Percentiles rank a stretch among this genome's conserved stretches.
Conservation (phyloP, 2,888 invertebrate genomes). For the Desoria tigrina region DNA sequence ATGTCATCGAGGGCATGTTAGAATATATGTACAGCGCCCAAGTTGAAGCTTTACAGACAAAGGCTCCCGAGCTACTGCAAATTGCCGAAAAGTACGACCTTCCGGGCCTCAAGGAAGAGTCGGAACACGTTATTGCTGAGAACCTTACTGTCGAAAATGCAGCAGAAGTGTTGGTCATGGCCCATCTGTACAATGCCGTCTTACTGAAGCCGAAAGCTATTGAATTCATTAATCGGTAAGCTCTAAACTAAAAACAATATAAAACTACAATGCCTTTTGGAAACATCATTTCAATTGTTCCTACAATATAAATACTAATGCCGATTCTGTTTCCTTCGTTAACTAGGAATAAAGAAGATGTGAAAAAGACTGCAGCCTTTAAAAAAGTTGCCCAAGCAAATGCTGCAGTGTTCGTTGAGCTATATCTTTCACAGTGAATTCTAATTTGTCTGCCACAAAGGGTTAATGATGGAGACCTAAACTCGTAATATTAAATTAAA, state of each 20-base stretch:
- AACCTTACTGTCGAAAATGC: constrained; percentile 50
- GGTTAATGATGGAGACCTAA: too few species aligned
- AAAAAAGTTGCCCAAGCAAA: constrained; percentile 43
- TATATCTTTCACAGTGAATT: constrained; percentile 48
- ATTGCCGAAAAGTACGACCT: constrained; percentile 52
- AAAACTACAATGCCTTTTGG: neutral
- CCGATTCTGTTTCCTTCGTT: too few species aligned
- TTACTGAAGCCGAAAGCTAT: constrained; percentile 46
- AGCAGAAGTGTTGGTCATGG: constrained; percentile 47
- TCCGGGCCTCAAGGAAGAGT: constrained; percentile 47
- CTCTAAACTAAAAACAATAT: neutral
- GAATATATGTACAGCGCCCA: constrained; percentile 48
- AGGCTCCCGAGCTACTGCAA: constrained; percentile 49
- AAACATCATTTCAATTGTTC: neutral
- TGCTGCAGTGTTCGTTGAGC: constrained; percentile 51
- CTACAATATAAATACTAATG: constrained; percentile 10
- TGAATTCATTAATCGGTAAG: constrained; percentile 42
- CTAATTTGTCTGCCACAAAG: too few species aligned
- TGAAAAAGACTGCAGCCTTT: constrained; percentile 47
- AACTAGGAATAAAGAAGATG: constrained; percentile 51
- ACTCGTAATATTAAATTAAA: too few species aligned
- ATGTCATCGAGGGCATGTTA: constrained; percentile 49
- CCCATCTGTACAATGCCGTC: constrained; percentile 46
- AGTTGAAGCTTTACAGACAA: constrained; percentile 36
- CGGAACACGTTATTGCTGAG: constrained; percentile 44